Percentiles rank a stretch among this genome's conserved stretches.
Evolutionary conservation across 2,888 invertebrate species (phyloP).

Genomic region (Drosophila monieri): DNA sequence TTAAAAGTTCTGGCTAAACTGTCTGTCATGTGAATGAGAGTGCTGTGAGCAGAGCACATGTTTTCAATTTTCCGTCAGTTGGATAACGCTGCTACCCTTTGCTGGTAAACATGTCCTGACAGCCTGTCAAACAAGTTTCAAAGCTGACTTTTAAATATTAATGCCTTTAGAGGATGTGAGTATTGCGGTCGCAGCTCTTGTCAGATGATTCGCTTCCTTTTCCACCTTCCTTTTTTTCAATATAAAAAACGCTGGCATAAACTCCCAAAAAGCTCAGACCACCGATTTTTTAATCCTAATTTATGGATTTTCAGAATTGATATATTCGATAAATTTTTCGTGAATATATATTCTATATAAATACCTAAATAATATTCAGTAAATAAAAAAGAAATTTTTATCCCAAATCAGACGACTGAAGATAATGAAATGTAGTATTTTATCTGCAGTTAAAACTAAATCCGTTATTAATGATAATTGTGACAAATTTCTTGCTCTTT

Average conservation of each 20-base stretch:
- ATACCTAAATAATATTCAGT: too few species aligned
- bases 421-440: too few species aligned
- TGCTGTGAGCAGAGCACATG: slow-evolving; percentile 50
- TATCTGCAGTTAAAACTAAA: too few species aligned
- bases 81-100: slow-evolving; percentile 61
- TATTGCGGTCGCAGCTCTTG: slow-evolving; percentile 21
- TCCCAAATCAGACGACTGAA: too few species aligned
- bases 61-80: slow-evolving; percentile 61
- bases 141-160: slow-evolving; percentile 74
- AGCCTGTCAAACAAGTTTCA: slow-evolving; percentile 73
- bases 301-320: neutral
- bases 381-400: too few species aligned
- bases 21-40: slow-evolving; percentile 44
- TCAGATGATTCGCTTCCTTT: slow-evolving; percentile 12
- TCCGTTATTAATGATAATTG: too few species aligned
- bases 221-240: neutral
- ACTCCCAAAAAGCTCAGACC: neutral
- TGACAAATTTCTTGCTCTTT: too few species aligned
- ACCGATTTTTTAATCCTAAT: neutral
- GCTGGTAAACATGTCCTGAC: slow-evolving; percentile 68
- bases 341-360: too few species aligned
- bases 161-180: slow-evolving; percentile 51
- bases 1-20: slow-evolving; percentile 42
- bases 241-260: neutral
- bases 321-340: too few species aligned